Evolutionary conservation across 2,888 invertebrate genomes (phyloP).

Genomic region (Allacma fusca): DNA sequence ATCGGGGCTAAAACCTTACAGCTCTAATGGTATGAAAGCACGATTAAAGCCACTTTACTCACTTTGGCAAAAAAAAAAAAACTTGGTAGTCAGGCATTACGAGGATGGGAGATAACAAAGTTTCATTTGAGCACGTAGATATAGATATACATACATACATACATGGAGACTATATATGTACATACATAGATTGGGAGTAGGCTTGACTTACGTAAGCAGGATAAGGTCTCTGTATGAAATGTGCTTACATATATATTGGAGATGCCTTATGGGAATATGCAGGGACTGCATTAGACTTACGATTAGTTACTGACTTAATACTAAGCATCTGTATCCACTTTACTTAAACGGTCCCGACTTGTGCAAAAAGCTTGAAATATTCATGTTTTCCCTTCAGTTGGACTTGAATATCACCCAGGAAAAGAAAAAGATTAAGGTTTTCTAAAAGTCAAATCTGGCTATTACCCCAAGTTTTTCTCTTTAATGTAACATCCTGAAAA

Average conservation of each 20-base stretch:
- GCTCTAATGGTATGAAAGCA: constrained; percentile 11
- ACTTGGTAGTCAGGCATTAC: not conserved
- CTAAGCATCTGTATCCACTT: not conserved
- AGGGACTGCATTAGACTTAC: not conserved
- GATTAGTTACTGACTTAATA: not conserved
- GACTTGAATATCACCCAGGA: not conserved
- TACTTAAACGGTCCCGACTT: not conserved
- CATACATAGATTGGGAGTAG: not conserved
- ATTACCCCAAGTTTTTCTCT: not conserved
- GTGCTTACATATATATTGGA: no score
- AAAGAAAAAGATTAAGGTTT: constrained; percentile 3
- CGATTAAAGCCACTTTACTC: constrained; percentile 23
- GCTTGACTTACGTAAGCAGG: not conserved
- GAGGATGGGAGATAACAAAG: not conserved
- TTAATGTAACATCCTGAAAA: not conserved
- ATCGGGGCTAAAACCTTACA: constrained; percentile 14
- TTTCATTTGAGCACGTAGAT: not conserved
- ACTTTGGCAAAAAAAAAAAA: not conserved
- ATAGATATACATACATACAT: not conserved
- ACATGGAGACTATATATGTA: not conserved
- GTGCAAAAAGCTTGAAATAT: not conserved
- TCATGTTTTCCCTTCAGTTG: constrained; percentile 9
- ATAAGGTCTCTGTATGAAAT: no score
- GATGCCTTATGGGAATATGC: no score
- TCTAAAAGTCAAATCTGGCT: constrained; percentile 4